Evolutionary conservation across 37 sponge, comb jelly and placozoan species (phyloP).

Genomic region (Mnemiopsis leidyi): DNA sequence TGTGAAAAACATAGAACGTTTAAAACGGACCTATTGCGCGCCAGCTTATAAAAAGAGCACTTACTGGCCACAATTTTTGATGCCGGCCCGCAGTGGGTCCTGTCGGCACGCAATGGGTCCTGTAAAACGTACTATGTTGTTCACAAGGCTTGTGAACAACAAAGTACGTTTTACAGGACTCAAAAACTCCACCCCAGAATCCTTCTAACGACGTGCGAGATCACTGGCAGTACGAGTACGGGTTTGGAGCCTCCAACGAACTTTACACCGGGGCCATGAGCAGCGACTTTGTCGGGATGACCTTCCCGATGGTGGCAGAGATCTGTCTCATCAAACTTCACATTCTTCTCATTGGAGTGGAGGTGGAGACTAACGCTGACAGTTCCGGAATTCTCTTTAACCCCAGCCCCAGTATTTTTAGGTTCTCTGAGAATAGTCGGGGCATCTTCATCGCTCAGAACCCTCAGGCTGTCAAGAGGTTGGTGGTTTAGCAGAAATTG

Average conservation of each 20-base stretch:
- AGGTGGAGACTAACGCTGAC: slow-evolving; percentile 37
- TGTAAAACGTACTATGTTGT: too few species aligned
- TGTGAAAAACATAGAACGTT: too few species aligned
- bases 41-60: too few species aligned
- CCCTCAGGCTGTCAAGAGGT: slow-evolving; percentile 26
- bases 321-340: slow-evolving; percentile 66
- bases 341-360: slow-evolving; percentile 58
- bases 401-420: slow-evolving; percentile 35
- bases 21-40: too few species aligned
- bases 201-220: slow-evolving; percentile 35
- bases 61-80: too few species aligned
- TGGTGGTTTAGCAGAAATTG: too few species aligned
- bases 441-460: slow-evolving; percentile 63
- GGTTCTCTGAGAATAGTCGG: slow-evolving; percentile 3
- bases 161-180: too few species aligned
- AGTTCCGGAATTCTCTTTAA: slow-evolving; percentile 50
- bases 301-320: slow-evolving; percentile 49
- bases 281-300: slow-evolving; percentile 55
- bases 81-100: too few species aligned
- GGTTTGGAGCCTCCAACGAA: slow-evolving; percentile 39
- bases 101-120: too few species aligned
- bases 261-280: slow-evolving; percentile 56
- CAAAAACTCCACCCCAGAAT: too few species aligned
- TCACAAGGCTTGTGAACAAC: too few species aligned
- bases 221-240: slow-evolving; percentile 62